Percentiles rank a stretch among this genome's conserved stretches.
phyloP scores from a whole-genome alignment of 2,797 vertebrate genomes.

The Lepus townsendii region DNA sequence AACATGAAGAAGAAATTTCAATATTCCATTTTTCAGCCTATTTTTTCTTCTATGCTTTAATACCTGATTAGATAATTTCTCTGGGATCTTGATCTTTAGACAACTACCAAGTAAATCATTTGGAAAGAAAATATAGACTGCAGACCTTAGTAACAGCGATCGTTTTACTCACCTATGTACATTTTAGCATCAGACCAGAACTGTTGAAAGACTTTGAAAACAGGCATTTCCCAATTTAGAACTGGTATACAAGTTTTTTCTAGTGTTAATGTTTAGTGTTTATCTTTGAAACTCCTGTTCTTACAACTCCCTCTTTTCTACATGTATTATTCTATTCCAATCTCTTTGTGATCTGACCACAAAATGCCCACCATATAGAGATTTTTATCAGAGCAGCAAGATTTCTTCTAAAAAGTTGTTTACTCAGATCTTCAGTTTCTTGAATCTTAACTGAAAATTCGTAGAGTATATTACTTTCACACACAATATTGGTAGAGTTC shows the following conservation, averaged over 20 bases:
- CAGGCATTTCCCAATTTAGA: neutral
- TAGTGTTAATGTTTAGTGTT: neutral
- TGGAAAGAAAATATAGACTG: conserved; percentile 1
- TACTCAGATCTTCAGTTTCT: neutral
- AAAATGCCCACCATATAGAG: neutral
- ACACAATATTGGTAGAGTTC: neutral
- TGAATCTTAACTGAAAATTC: neutral
- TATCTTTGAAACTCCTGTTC: neutral
- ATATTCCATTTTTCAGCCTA: neutral
- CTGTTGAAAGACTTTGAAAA: conserved; percentile 54
- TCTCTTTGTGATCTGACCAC: neutral
- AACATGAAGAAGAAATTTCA: conserved; percentile 28
- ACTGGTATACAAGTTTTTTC: conserved; percentile 7
- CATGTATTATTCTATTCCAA: neutral
- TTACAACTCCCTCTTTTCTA: neutral
- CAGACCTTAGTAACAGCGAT: conserved; percentile 41
- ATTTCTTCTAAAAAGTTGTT: neutral
- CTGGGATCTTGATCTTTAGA: neutral
- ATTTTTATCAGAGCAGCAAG: neutral
- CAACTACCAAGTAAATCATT: neutral
- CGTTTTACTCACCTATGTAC: neutral
- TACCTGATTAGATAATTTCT: conserved; percentile 10
- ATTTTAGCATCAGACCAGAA: neutral
- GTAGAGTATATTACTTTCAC: neutral
- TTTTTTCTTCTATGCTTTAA: neutral